Evolutionary conservation across 92 coral and sea anemone species (phyloP).

Genomic region (Parazoanthus atlanticus): DNA sequence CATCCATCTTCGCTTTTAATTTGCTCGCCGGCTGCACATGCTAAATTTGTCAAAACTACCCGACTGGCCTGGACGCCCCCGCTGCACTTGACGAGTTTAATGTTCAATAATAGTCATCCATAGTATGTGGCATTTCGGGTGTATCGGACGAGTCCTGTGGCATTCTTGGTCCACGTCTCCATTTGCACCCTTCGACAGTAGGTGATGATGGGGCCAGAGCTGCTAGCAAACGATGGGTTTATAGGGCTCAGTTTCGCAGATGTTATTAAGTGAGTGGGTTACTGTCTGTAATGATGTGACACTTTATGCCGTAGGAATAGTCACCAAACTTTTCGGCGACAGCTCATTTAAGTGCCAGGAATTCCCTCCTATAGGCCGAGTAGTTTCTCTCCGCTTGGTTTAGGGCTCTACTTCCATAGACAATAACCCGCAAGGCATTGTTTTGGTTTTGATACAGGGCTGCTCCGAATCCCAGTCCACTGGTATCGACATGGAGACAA

Average conservation of each 20-base stretch:
- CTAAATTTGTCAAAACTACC: too few species aligned
- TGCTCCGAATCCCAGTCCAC: slow-evolving; percentile 38
- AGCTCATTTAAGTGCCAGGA: slow-evolving; percentile 60
- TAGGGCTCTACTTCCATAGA: slow-evolving; percentile 42
- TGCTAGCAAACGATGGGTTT: slow-evolving; percentile 49
- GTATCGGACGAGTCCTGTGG: neutral
- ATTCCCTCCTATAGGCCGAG: slow-evolving; percentile 44
- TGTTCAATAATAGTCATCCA: slow-evolving; percentile 37
- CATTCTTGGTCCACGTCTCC: slow-evolving; percentile 42
- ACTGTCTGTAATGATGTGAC: slow-evolving; percentile 26
- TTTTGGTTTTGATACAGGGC: slow-evolving; percentile 39
- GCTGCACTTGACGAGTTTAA: too few species aligned
- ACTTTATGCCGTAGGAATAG: slow-evolving; percentile 41
- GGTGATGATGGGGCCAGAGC: slow-evolving; percentile 44
- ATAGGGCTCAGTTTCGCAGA: slow-evolving; percentile 51
- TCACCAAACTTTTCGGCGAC: slow-evolving; percentile 39
- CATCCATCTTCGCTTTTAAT: too few species aligned
- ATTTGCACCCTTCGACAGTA: slow-evolving; percentile 41
- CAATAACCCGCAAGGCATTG: slow-evolving; percentile 35
- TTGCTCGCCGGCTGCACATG: too few species aligned
- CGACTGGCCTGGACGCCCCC: too few species aligned
- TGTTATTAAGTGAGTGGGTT: slow-evolving; percentile 54
- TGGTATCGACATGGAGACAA: slow-evolving; percentile 43
- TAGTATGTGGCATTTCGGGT: neutral
- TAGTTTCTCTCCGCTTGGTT: slow-evolving; percentile 29